Conservation (phyloP, 1,140 invertebrate genomes). For the Ctenoplectra terminalis region DNA sequence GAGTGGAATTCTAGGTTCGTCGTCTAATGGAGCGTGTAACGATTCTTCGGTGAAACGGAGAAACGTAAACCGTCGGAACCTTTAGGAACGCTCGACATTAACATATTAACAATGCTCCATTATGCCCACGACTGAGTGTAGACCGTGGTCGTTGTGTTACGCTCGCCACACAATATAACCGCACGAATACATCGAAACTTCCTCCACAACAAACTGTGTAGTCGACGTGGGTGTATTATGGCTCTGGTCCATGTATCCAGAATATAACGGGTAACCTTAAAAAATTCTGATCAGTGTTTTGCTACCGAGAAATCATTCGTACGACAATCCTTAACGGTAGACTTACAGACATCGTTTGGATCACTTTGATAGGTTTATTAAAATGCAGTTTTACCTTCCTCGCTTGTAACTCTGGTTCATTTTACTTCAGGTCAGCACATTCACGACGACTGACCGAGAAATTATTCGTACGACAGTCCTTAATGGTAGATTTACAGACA, state of each 20-base stretch:
- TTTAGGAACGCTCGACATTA: conserved; percentile 66
- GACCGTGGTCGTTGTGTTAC: too few species aligned
- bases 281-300: conserved; percentile 9
- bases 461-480: too few species aligned
- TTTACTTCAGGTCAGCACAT: too few species aligned
- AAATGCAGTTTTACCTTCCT: too few species aligned
- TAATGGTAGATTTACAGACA: too few species aligned
- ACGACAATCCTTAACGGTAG: too few species aligned
- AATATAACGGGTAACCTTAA: conserved; percentile 24
- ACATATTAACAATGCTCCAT: conserved; percentile 77
- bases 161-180: conserved; percentile 33
- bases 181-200: conserved; percentile 1
- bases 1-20: conserved; percentile 32
- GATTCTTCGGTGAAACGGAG: conserved; percentile 53
- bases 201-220: background rate
- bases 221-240: conserved; percentile 46
- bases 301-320: too few species aligned
- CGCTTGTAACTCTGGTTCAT: too few species aligned
- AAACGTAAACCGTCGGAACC: conserved; percentile 48
- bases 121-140: conserved; percentile 60
- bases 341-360: too few species aligned
- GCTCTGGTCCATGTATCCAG: conserved; percentile 16
- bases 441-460: too few species aligned
- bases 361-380: too few species aligned
- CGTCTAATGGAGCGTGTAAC: conserved; percentile 66